Evolutionary conservation across 2,888 invertebrate genomes (phyloP), one percentile per base, ranked within the genome.

Genomic region (Stratiomys singularior): DNA sequence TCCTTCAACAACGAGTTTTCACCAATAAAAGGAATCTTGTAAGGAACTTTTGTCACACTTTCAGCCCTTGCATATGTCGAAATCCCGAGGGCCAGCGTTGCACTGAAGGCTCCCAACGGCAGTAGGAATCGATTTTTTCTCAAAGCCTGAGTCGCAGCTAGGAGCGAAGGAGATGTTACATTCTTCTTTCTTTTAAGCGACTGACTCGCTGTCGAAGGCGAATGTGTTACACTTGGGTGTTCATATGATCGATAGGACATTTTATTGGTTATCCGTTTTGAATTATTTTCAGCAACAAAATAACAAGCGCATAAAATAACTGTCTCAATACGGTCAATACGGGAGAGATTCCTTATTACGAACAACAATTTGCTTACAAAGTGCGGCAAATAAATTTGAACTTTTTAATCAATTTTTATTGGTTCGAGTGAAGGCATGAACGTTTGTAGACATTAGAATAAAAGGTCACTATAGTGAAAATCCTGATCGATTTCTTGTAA

Each of bases 21-120:
- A 13, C 21, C 46, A 3, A 46, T 21, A 46, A 67, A 67, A 13
- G 46, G 23, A 23, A 21, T 52, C n/a, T 71, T 47, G 71, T 71
- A 71, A 5, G 71, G 71, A 7, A 71, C 25, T 5, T 27, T 23
- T 2, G 15, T 9, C 0, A 71, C 4, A 1, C 27, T 9, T 11
- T 71, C 71, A 11, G 47, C 71, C 11, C 71, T 71, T 23, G 71
- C 71, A 27, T 71, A 71, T 5, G 52, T 27, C 2, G 71, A 71
- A 25, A 71, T 52, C 11, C 71, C 71, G 0, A 71, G n/a, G 13
- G 71, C 71, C 5, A 71, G 27, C 23, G 47, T 25, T 0, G 47
- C 71, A 18, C 47, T 47, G 15, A 27, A 21, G 5, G 67, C 67
- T 9, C 67, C 67, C 1, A 67, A 7, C 37, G 67, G 67, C 46